A percentile compares a stretch with the other conserved stretches of the same genome.
Conservation (phyloP, 1,140 invertebrate species). For the Polyergus mexicanus region DNA sequence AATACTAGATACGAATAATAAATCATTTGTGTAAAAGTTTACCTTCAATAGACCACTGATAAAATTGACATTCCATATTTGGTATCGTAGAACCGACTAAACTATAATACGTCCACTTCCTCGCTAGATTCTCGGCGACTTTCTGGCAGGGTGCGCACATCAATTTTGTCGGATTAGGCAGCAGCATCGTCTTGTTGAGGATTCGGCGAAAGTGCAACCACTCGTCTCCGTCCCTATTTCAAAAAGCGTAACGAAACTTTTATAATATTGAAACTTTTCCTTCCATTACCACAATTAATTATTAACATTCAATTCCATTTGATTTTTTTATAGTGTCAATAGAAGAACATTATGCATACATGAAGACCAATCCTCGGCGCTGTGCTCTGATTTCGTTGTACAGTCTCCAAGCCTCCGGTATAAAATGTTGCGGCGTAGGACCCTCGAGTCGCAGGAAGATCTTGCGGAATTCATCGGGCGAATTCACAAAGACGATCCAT, state of each 20-base stretch:
- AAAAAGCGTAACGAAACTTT: slow-evolving; percentile 8
- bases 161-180: slow-evolving; percentile 84
- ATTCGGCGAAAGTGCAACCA: slow-evolving; percentile 91
- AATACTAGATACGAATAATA: too few relatives aligned
- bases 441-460: slow-evolving; percentile 92
- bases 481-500: slow-evolving; percentile 91
- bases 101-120: slow-evolving; percentile 83
- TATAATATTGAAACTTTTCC: not conserved
- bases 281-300: not conserved
- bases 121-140: slow-evolving; percentile 85
- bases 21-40: slow-evolving; percentile 44
- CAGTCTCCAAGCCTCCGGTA: slow-evolving; percentile 93
- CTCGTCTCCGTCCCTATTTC: slow-evolving; percentile 91
- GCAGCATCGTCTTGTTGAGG: slow-evolving; percentile 91
- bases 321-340: not conserved
- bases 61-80: slow-evolving; percentile 90
- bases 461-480: slow-evolving; percentile 89
- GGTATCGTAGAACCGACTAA: slow-evolving; percentile 71
- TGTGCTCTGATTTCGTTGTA: slow-evolving; percentile 92
- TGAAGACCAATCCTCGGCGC: slow-evolving; percentile 94
- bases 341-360: slow-evolving; percentile 87
- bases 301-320: slow-evolving; percentile 1
- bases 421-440: slow-evolving; percentile 91
- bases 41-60: slow-evolving; percentile 92
- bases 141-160: slow-evolving; percentile 86